Evolutionary conservation across 2,797 vertebrate species (phyloP), one percentile per base, ranked within the genome.

Genomic region (Aplochiton taeniatus): DNA sequence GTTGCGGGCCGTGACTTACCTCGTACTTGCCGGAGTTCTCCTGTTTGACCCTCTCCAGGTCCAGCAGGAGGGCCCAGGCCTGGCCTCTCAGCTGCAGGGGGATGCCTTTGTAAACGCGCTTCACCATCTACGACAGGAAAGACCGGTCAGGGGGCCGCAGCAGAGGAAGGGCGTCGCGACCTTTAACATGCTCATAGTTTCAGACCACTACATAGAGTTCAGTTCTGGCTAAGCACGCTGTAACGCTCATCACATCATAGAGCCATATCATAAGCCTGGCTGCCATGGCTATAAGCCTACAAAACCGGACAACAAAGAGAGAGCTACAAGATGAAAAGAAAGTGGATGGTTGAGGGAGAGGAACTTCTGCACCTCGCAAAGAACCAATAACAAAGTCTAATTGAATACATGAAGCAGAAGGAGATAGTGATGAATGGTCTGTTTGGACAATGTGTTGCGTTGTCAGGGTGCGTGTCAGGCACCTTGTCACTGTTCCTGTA

Each of bases 21-120:
- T 96, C 93, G 1, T 96, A 96, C 80, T 95, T 95, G 58, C 94
- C 94, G 1, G 78, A 8, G 0, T 95, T 95, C 12, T 93, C 92
- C 12, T 75, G 61, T 82, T 96, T 98, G 57, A 95, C 79, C 69
- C 90, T 93, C 58, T 96, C 92, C 0, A 95, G 73, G 1, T 95
- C 93, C 84, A 97, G 83, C 48, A 95, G 86, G 67, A 95, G 82
- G 0, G 92, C 91, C 94, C 94, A 95, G 43, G 92, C 91, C 80
- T 95, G 93, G 20, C 94, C 95, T 75, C 93, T 87, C 17, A 94
- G 90, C 87, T 95, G 92, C 4, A 96, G 90, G 0, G 94, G 94
- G 73, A 95, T 91, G 17, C 95, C 94, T 85, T 95, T 94, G 80
- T 94, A 95, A 10, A 96, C 92, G 13, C 91, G 86, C 61, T 93